Evolutionary conservation across 2,113 vertebrate genomes (phyloP).

Genomic region (Apus apus): DNA sequence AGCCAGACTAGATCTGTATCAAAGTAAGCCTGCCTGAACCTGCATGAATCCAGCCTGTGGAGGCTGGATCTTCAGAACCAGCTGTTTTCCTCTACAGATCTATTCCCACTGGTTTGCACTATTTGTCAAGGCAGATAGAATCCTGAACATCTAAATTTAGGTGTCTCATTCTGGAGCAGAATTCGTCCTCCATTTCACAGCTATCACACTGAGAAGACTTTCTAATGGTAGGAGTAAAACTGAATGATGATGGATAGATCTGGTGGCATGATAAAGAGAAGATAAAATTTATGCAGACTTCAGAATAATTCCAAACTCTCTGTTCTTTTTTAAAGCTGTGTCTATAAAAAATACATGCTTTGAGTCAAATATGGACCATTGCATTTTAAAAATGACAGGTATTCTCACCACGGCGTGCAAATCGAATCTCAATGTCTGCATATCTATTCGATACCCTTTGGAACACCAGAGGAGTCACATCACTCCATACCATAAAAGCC

Average conservation of each 20-base stretch:
- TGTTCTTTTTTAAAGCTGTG: background rate
- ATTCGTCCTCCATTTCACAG: background rate
- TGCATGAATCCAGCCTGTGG: background rate
- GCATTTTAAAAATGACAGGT: background rate
- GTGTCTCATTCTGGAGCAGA: background rate
- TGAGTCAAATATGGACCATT: background rate
- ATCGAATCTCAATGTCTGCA: constrained; percentile 76
- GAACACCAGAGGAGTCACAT: constrained; percentile 69
- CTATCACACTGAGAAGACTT: background rate
- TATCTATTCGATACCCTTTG: accelerated
- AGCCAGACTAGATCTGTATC: background rate
- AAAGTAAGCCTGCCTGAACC: background rate
- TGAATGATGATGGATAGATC: background rate
- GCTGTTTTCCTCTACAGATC: background rate
- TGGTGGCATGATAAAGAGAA: background rate
- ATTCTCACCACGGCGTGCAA: constrained; percentile 67
- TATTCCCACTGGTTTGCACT: background rate
- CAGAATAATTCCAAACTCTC: background rate
- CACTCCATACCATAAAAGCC: constrained; percentile 71
- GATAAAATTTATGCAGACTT: background rate
- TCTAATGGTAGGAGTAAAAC: background rate
- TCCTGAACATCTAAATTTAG: background rate
- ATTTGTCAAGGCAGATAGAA: background rate
- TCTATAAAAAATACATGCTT: background rate
- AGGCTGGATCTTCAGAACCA: background rate